A percentile compares a stretch with the other conserved stretches of the same genome.
Evolutionary conservation across 1,140 invertebrate genomes (phyloP).

Genomic region (Macrostomum lignano): DNA sequence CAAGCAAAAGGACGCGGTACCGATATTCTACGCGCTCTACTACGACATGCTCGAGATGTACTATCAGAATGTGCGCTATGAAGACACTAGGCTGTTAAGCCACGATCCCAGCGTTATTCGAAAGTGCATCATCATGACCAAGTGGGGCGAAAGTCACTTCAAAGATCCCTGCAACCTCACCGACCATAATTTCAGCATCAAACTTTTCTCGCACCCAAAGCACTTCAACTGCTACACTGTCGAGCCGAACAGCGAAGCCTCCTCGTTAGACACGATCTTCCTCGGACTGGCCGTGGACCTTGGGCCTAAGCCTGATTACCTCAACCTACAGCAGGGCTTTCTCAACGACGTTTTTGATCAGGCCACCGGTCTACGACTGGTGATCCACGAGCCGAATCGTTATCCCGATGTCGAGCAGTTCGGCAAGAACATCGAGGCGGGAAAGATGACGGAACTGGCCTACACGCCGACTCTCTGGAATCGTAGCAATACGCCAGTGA

Average conservation of each 20-base stretch:
- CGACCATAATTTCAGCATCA: background rate
- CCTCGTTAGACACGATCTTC: too few relatives aligned
- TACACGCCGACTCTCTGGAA: slow-evolving; percentile 3
- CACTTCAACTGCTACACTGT: slow-evolving; percentile 3
- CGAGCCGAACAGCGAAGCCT: background rate
- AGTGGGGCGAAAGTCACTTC: background rate
- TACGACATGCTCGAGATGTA: background rate
- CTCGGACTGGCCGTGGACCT: background rate
- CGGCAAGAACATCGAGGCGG: slow-evolving; percentile 4
- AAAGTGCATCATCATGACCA: background rate
- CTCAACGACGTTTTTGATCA: background rate
- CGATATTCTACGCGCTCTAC: background rate
- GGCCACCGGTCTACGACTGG: slow-evolving; percentile 1
- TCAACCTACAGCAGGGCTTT: background rate
- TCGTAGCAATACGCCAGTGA: background rate
- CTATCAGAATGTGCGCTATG: slow-evolving; percentile 1
- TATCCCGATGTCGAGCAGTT: slow-evolving; percentile 2
- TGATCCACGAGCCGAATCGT: background rate
- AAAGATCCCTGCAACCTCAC: background rate
- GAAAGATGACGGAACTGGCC: slow-evolving; percentile 5
- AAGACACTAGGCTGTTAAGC: background rate
- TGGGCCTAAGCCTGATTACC: background rate
- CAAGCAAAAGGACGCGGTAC: background rate
- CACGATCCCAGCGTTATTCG: background rate
- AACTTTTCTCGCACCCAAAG: background rate